Percentiles rank a stretch among this genome's conserved stretches.
phyloP scores from a whole-genome alignment of 2,797 vertebrate species.

The Argyrosomus regius region DNA sequence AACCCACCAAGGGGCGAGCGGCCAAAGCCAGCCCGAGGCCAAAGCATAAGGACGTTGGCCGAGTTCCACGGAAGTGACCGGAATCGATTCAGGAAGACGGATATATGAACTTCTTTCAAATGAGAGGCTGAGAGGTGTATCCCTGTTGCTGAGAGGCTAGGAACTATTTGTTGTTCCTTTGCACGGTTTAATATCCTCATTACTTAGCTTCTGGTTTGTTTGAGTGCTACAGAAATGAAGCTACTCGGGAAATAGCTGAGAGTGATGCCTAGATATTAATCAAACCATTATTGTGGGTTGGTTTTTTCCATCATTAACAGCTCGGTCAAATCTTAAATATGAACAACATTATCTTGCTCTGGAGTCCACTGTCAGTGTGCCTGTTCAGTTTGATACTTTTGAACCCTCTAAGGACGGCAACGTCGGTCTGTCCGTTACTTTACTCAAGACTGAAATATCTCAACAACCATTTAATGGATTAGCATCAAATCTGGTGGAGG shows the following conservation, averaged over 20 bases:
- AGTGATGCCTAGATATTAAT: not conserved
- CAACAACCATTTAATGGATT: not conserved
- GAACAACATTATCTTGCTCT: too few species aligned
- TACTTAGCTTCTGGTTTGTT: not conserved
- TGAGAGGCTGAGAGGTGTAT: not conserved
- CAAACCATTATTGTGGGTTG: not conserved
- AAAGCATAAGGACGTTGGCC: slow-evolving; percentile 44
- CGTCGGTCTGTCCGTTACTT: not conserved
- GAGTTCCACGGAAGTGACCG: slow-evolving; percentile 41
- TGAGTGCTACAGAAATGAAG: not conserved
- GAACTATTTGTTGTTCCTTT: not conserved
- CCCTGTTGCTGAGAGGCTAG: not conserved
- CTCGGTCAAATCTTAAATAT: too few species aligned
- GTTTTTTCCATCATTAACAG: not conserved
- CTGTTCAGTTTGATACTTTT: too few species aligned
- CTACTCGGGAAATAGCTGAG: not conserved
- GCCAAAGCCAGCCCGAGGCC: slow-evolving; percentile 46
- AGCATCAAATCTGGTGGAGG: too few species aligned
- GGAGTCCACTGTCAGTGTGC: too few species aligned
- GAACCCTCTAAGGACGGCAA: not conserved
- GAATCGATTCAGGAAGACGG: slow-evolving; percentile 39
- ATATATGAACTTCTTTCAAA: slow-evolving; percentile 34
- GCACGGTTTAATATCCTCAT: slow-evolving; percentile 3
- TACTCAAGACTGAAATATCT: not conserved
- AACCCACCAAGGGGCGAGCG: slow-evolving; percentile 45